A percentile compares a stretch with the other conserved stretches of the same genome.
These are phyloP conservation scores for Labeo rohita DNA, from an alignment of 2,113 vertebrate species.

Conservation along the genomic window DNA sequence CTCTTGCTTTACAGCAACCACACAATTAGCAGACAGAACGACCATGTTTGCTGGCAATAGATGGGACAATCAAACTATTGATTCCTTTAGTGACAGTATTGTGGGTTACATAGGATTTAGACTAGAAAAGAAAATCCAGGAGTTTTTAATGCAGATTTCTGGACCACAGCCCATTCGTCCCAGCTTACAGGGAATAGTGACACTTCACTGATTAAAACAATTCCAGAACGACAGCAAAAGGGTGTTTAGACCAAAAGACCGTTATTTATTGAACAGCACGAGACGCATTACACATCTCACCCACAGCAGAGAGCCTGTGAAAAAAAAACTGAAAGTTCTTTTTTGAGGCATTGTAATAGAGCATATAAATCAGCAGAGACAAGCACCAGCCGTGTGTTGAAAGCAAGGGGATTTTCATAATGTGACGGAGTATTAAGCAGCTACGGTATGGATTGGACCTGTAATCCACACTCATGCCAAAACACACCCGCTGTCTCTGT, in stretches of 20 bases:
- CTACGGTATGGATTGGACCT: conserved; percentile 41
- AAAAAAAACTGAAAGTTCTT: conserved; percentile 8
- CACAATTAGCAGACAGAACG: conserved; percentile 4
- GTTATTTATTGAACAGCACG: conserved; percentile 4
- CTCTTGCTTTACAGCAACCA: conserved; percentile 24
- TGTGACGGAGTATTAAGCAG: conserved; percentile 40
- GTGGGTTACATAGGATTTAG: not conserved
- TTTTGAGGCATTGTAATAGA: conserved; percentile 4
- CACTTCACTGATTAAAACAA: conserved; percentile 25
- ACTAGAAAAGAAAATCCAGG: not conserved
- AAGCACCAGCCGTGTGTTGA: conserved; percentile 9
- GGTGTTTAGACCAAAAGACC: conserved; percentile 14
- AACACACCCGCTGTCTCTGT: conserved; percentile 35
- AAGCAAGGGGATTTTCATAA: conserved; percentile 50
- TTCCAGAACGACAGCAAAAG: not conserved
- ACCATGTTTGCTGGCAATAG: not conserved
- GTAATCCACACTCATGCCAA: conserved; percentile 49
- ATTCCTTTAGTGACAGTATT: conserved; percentile 15
- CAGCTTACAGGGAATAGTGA: conserved; percentile 8
- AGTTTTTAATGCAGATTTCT: conserved; percentile 20
- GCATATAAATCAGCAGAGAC: conserved; percentile 8
- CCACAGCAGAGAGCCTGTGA: not conserved
- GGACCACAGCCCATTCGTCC: not conserved
- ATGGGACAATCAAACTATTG: not conserved
- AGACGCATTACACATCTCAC: conserved; percentile 6